phyloP scores from a whole-genome alignment of 2,113 vertebrate species.

The Microcebus ravelobensis region DNA sequence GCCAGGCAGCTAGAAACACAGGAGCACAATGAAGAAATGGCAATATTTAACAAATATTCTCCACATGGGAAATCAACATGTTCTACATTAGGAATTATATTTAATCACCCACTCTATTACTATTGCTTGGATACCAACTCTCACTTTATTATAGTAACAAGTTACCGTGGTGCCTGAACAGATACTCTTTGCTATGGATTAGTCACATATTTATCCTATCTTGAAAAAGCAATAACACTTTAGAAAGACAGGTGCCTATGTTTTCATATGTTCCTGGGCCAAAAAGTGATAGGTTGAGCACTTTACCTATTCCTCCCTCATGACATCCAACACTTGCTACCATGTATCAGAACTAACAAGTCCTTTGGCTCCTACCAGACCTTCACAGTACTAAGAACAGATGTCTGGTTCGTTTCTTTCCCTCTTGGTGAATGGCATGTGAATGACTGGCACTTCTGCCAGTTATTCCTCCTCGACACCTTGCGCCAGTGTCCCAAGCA shows the following conservation, averaged over 20 bases:
- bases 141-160: neutral
- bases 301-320: neutral
- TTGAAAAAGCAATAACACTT: neutral
- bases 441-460: neutral
- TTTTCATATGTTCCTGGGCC: neutral
- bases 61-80: neutral
- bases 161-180: neutral
- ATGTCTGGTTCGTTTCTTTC: neutral
- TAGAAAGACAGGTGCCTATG: neutral
- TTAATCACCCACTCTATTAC: neutral
- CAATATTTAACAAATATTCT: neutral
- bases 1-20: neutral
- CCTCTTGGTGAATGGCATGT: neutral
- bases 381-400: neutral
- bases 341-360: no score
- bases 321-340: neutral
- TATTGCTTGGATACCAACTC: neutral
- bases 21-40: neutral
- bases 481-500: rapidly evolving
- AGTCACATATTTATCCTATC: neutral
- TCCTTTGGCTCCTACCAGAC: neutral
- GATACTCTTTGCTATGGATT: neutral
- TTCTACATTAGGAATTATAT: neutral
- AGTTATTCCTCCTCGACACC: neutral
- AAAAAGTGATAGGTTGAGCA: neutral